phyloP scores from a whole-genome alignment of 2,888 invertebrate species.

The Pachydiplax longipennis region DNA sequence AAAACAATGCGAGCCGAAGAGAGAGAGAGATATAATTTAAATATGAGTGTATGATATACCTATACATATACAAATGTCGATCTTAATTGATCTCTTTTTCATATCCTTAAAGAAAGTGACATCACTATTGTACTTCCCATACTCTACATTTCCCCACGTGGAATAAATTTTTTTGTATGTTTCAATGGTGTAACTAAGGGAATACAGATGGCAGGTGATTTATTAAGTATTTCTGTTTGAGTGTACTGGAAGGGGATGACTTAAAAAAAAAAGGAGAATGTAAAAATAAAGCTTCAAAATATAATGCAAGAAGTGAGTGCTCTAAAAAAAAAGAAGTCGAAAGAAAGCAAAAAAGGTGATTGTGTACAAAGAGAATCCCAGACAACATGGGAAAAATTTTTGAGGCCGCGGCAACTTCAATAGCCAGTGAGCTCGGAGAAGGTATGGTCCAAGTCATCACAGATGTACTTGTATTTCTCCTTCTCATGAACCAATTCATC shows the following conservation, averaged over 20 bases:
- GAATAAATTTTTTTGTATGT: constrained; percentile 7
- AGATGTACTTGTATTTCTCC: constrained; percentile 80
- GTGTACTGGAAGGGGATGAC: constrained; percentile 37
- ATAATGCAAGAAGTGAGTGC: constrained; percentile 53
- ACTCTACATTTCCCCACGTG: constrained; percentile 37
- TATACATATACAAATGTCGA: constrained; percentile 15
- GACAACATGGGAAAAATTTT: constrained; percentile 54
- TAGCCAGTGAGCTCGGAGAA: constrained; percentile 78
- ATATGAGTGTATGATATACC: constrained; percentile 31
- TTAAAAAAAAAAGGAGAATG: constrained; percentile 18
- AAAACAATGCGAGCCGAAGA: constrained; percentile 21
- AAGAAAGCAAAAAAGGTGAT: constrained; percentile 54
- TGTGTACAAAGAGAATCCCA: constrained; percentile 58
- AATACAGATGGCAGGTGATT: constrained; percentile 3
- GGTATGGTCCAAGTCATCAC: constrained; percentile 78
- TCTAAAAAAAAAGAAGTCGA: constrained; percentile 57
- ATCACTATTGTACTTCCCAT: constrained; percentile 44
- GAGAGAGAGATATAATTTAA: constrained; percentile 19
- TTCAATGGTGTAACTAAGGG: constrained; percentile 19
- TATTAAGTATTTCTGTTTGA: neutral
- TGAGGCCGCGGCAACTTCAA: constrained; percentile 59
- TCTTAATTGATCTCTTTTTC: neutral
- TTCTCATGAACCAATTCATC: constrained; percentile 72
- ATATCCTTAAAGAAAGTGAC: neutral
- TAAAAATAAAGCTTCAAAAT: constrained; percentile 28